phyloP scores from a whole-genome alignment of 2,113 vertebrate genomes.

The Genyomyrus donnyi region DNA sequence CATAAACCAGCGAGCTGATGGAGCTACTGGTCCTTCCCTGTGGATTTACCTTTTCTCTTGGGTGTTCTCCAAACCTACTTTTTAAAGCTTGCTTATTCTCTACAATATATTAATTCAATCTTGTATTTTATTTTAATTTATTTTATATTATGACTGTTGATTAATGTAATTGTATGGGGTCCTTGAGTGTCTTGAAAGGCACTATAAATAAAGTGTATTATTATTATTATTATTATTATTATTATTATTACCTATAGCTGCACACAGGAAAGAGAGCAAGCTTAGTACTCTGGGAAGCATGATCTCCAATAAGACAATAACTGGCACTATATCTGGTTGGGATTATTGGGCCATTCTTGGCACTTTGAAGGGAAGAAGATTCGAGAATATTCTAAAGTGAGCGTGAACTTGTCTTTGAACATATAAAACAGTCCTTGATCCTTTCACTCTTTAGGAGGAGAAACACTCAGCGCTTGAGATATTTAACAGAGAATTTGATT shows the following conservation, averaged over 20 bases:
- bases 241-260: constrained; percentile 53
- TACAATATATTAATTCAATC: no score
- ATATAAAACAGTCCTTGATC: neutral
- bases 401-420: neutral
- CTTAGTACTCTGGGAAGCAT: neutral
- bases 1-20: constrained; percentile 84
- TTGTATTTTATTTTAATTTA: no score
- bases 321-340: neutral
- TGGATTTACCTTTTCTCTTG: constrained; percentile 80
- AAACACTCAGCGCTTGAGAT: neutral
- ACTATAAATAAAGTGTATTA: no score
- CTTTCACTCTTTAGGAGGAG: neutral
- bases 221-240: no score
- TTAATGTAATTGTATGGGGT: no score
- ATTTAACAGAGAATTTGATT: neutral
- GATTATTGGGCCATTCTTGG: neutral
- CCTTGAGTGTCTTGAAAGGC: no score
- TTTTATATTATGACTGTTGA: no score
- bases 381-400: neutral
- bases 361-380: neutral
- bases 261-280: neutral
- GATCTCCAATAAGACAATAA: neutral
- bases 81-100: no score
- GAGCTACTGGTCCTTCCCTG: constrained; percentile 45
- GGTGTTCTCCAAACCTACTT: constrained; percentile 58